phyloP scores from a whole-genome alignment of 2,113 vertebrate species.

The Accipiter cooperii region DNA sequence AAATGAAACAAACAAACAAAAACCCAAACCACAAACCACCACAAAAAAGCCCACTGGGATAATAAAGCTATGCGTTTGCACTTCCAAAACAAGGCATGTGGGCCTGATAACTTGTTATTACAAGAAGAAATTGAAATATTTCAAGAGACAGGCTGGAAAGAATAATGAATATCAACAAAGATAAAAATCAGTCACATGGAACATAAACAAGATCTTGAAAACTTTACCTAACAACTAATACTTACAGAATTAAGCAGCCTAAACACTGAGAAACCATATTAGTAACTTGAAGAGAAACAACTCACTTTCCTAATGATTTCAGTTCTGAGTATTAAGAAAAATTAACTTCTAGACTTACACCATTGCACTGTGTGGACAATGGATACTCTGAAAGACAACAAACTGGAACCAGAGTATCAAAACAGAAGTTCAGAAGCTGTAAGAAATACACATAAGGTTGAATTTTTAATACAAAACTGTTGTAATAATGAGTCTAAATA shows the following conservation, averaged over 20 bases:
- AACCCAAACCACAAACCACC: too few species aligned
- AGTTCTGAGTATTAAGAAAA: neutral
- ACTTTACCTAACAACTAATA: neutral
- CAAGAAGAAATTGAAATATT: neutral
- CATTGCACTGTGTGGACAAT: fast-evolving
- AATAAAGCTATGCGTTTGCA: neutral
- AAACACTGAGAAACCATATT: neutral
- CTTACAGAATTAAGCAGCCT: neutral
- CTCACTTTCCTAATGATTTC: neutral
- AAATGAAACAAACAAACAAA: neutral
- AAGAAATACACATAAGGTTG: neutral
- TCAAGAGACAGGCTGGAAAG: neutral
- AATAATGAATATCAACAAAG: neutral
- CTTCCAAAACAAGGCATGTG: neutral
- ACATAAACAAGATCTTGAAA: neutral
- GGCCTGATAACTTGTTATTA: neutral
- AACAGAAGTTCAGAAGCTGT: neutral
- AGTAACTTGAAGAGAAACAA: neutral
- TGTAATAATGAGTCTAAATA: neutral
- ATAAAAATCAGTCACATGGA: neutral
- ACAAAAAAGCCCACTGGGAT: too few species aligned
- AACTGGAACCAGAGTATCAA: neutral
- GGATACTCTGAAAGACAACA: neutral
- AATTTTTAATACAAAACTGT: neutral
- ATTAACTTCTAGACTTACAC: neutral